Evolutionary conservation across 2,888 invertebrate genomes (phyloP).

Genomic region (Dendrolimus pini): DNA sequence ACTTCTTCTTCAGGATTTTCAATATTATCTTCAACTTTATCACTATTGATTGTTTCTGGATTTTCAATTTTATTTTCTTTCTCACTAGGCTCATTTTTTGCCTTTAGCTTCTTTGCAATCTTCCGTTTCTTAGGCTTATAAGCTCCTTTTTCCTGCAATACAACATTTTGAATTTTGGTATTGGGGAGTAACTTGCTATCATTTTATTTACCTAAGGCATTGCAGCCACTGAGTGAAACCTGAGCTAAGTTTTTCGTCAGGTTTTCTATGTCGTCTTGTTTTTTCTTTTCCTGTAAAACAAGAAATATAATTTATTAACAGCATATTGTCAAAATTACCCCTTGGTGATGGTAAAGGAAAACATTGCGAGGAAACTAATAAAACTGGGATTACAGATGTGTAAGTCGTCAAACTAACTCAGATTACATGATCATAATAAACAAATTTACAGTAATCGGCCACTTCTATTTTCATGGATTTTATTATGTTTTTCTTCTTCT

Average conservation of each 20-base stretch:
- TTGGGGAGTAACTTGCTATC: slow-evolving; percentile 41
- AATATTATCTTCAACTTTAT: slow-evolving; percentile 4
- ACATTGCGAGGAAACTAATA: too few species aligned
- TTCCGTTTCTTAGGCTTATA: slow-evolving; percentile 31
- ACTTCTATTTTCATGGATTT: too few species aligned
- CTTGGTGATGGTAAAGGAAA: background rate
- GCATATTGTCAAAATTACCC: background rate
- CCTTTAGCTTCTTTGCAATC: slow-evolving; percentile 15
- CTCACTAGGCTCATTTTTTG: slow-evolving; percentile 12
- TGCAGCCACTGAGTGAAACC: slow-evolving; percentile 66
- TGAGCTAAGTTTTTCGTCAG: slow-evolving; percentile 69
- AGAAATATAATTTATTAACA: slow-evolving; percentile 8
- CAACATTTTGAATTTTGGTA: slow-evolving; percentile 61
- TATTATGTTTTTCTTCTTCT: too few species aligned
- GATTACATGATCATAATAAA: too few species aligned
- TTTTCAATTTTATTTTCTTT: slow-evolving; percentile 15
- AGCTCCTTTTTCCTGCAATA: slow-evolving; percentile 61
- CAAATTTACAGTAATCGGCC: too few species aligned
- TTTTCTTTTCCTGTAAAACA: slow-evolving; percentile 49
- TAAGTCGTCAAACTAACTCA: too few species aligned
- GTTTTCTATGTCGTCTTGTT: slow-evolving; percentile 55
- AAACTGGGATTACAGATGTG: too few species aligned
- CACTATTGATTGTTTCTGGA: slow-evolving; percentile 7
- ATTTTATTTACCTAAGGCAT: slow-evolving; percentile 71
- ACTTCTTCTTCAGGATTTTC: slow-evolving; percentile 8